Conservation (phyloP, 2,797 vertebrate species). For the Spheniscus humboldti region DNA sequence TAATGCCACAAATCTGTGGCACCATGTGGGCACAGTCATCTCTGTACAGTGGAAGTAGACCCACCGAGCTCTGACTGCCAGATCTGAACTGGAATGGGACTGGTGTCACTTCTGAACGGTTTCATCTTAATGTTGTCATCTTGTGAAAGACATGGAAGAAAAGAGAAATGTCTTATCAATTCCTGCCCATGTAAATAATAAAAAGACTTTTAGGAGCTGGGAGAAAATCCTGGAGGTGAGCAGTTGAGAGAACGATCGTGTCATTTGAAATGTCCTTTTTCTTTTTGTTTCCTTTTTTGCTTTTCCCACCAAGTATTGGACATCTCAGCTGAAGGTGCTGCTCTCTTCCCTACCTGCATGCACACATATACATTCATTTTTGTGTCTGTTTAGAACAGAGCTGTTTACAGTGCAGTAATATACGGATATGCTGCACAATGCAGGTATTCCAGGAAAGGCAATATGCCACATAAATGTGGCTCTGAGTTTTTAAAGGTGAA, state of each 20-base stretch:
- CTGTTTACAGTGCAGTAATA: background rate
- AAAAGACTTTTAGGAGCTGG: background rate
- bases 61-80: background rate
- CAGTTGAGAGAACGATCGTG: rapidly evolving
- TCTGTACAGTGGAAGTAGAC: background rate
- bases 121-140: background rate
- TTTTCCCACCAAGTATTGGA: background rate
- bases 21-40: rapidly evolving
- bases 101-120: background rate
- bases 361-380: background rate
- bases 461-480: background rate
- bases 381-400: background rate
- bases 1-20: background rate
- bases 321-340: background rate
- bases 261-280: background rate
- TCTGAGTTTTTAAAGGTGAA: background rate
- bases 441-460: background rate
- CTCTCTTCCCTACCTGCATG: background rate
- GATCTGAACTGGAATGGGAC: background rate
- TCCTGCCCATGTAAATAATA: background rate
- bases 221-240: background rate
- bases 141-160: background rate
- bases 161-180: background rate
- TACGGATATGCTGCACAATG: background rate
- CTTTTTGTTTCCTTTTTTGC: background rate